Conservation (phyloP, 53 echinoderm and acorn worm species). For the Astropecten irregularis region DNA sequence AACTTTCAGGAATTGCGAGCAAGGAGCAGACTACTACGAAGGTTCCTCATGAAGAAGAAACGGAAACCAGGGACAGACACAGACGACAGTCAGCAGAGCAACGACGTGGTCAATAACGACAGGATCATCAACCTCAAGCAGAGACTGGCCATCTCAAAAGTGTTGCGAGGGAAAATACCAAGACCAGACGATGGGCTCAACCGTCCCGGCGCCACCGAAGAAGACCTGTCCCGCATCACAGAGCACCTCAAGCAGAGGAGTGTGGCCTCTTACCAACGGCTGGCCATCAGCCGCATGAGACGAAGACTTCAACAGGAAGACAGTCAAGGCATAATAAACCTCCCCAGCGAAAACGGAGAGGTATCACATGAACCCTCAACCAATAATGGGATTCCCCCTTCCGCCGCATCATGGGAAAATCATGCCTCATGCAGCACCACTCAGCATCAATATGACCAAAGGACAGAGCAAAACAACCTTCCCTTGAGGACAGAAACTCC, state of each 20-base stretch:
- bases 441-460: not conserved
- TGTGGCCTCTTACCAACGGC: conserved; percentile 32
- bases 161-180: conserved; percentile 37
- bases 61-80: conserved; percentile 1
- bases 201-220: conserved; percentile 15
- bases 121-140: conserved; percentile 59
- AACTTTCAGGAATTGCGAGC: conserved; percentile 13
- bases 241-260: conserved; percentile 49
- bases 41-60: conserved; percentile 36
- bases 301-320: conserved; percentile 49
- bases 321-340: not conserved
- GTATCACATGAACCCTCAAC: not conserved
- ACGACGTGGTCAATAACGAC: conserved; percentile 8
- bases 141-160: conserved; percentile 44
- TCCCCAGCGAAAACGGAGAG: not conserved
- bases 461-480: not conserved
- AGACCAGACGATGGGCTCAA: not conserved
- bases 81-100: not conserved
- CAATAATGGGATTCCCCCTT: not conserved
- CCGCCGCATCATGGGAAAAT: not conserved
- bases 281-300: conserved; percentile 49
- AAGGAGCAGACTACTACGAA: conserved; percentile 29
- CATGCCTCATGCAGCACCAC: conserved; percentile 25
- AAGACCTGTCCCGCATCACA: conserved; percentile 28
- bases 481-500: not conserved